phyloP scores from a whole-genome alignment of 2,113 vertebrate genomes.

The Trinectes maculatus region DNA sequence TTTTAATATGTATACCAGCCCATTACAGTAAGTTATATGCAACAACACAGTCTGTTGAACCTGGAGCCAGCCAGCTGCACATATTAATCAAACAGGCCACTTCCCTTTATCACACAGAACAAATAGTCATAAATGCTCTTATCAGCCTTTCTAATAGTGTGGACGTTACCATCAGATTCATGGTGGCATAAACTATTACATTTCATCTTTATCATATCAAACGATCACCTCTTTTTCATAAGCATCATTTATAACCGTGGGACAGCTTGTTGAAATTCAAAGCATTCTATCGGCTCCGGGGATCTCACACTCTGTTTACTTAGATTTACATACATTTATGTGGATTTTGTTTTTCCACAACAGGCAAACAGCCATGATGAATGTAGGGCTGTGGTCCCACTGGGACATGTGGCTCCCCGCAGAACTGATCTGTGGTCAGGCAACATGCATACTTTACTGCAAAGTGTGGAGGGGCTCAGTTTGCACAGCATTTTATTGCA shows the following conservation, averaged over 20 bases:
- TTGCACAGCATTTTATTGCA: not conserved
- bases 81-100: conserved; percentile 75
- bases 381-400: conserved; percentile 59
- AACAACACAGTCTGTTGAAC: conserved; percentile 57
- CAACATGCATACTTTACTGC: conserved; percentile 23
- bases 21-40: conserved; percentile 66
- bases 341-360: conserved; percentile 75
- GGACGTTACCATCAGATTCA: conserved; percentile 90
- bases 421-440: conserved; percentile 60
- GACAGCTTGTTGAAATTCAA: conserved; percentile 89
- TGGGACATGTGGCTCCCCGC: conserved; percentile 36
- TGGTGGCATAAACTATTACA: conserved; percentile 93
- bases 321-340: conserved; percentile 75
- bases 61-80: conserved; percentile 43
- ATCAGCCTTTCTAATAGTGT: conserved; percentile 71
- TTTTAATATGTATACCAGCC: conserved; percentile 57
- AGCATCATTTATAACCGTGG: conserved; percentile 86
- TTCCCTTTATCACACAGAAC: conserved; percentile 70
- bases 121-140: conserved; percentile 78
- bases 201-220: conserved; percentile 84
- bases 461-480: conserved; percentile 24
- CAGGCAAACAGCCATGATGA: conserved; percentile 75
- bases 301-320: conserved; percentile 78
- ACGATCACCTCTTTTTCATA: conserved; percentile 86
- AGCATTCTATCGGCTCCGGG: conserved; percentile 77